These are phyloP conservation scores for Novumbra hubbsi DNA, from an alignment of 2,797 vertebrate genomes.

Conservation along the genomic window DNA sequence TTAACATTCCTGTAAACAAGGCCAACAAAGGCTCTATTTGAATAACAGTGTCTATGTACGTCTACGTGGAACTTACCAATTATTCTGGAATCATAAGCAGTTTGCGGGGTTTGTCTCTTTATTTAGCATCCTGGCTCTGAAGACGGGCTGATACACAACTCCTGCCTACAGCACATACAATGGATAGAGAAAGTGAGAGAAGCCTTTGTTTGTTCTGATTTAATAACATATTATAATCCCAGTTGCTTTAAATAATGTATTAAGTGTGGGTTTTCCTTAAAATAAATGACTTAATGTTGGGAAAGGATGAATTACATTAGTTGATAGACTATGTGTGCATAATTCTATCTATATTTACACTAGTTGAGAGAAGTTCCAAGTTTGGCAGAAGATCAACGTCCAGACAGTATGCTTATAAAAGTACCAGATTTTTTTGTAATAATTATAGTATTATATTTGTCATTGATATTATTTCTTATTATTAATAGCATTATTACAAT, in stretches of 20 bases:
- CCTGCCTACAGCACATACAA: constrained; percentile 43
- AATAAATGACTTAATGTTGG: constrained; percentile 61
- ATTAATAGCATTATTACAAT: no score
- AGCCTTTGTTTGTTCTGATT: constrained; percentile 47
- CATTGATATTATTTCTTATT: no score
- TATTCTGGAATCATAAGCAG: constrained; percentile 50
- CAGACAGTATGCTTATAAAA: not conserved
- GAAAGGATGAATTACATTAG: constrained; percentile 26
- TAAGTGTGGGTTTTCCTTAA: constrained; percentile 61
- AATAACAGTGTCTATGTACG: constrained; percentile 43
- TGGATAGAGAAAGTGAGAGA: constrained; percentile 4
- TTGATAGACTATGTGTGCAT: constrained; percentile 33
- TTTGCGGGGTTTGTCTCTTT: constrained; percentile 43
- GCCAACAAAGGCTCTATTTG: constrained; percentile 58
- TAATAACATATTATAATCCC: constrained; percentile 57
- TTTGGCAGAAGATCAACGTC: constrained; percentile 20
- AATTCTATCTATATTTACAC: constrained; percentile 37
- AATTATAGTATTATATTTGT: not conserved
- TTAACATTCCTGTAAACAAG: constrained; percentile 65
- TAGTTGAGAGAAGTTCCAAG: constrained; percentile 16
- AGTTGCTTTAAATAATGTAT: constrained; percentile 73
- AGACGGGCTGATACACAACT: constrained; percentile 45
- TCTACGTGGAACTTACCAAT: constrained; percentile 58
- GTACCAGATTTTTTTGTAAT: not conserved
- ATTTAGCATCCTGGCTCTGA: constrained; percentile 57